Base-by-base conservation (phyloP, 1,140 invertebrate genomes). In the Anoplophora glabripennis region DNA sequence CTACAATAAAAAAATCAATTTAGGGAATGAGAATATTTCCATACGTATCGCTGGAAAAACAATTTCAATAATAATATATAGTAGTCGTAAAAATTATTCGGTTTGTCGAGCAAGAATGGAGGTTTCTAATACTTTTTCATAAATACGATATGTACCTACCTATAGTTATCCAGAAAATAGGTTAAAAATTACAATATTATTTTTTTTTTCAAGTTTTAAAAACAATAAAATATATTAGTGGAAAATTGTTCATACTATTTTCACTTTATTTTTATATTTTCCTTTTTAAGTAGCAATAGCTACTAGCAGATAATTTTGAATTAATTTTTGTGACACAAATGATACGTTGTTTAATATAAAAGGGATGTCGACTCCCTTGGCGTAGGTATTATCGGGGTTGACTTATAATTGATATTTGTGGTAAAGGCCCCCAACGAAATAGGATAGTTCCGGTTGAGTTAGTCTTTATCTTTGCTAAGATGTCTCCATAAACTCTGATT, bases 401-500 rank as follows among this genome's bases (percentile, higher is more conserved):
- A 15, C 51, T 59, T 53, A 59, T 59, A 71, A 72, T 72, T 72
- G 70, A 72, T 70, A 72, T 72, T 72, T 70, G 70, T 66, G 68
- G 68, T 59, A 37, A 37, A 55, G 53, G 59, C 51, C 57, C 61
- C 59, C 62, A 28, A 60, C 65, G 55, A 68, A 69, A 71, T 71
- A 67, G 67, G 67, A 71, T 68, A 61, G 67, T 64, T 56, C 45
- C 57, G 49, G 48, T 59, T 59, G 48, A 44, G 38, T 53, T 53
- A 41, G 48, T 53, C 40, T 59, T 68, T 70, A 70, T 71, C 70
- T 71, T 66, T 46, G 61, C 66, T 66, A 70, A 68, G 68, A 71
- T 71, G 70, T 71, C 70, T 70, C 68, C 70, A 71, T 71, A 71
- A 71, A 71, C 68, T 70, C 70, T 71, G 70, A 71, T 71, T 71